Evolutionary conservation across 2,888 invertebrate species (phyloP).

Genomic region (Drosophila meridionalis): DNA sequence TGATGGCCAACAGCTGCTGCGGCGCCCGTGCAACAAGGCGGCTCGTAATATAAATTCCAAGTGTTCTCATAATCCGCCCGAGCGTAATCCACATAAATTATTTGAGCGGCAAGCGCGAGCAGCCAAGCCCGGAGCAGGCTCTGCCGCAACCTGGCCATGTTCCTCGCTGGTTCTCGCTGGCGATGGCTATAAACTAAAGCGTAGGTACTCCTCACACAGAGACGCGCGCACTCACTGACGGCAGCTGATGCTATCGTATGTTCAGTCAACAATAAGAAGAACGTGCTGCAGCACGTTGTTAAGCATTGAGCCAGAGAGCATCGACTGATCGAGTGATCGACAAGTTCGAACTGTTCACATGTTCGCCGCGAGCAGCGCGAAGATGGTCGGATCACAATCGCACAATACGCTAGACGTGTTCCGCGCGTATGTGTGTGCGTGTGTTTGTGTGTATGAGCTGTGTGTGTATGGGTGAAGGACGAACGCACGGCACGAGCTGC

Average conservation of each 20-base stretch:
- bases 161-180: constrained; percentile 5
- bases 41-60: constrained; percentile 90
- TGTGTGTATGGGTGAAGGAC: constrained; percentile 3
- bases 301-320: constrained; percentile 51
- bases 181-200: constrained; percentile 17
- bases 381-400: not conserved
- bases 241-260: not conserved
- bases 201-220: constrained; percentile 20
- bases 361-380: constrained; percentile 41
- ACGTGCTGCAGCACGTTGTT: constrained; percentile 23
- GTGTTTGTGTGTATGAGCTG: too few species aligned
- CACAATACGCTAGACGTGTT: not conserved
- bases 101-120: constrained; percentile 65
- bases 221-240: constrained; percentile 1
- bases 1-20: constrained; percentile 87
- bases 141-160: constrained; percentile 35
- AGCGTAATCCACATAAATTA: constrained; percentile 84
- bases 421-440: not conserved
- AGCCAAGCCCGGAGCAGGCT: constrained; percentile 59
- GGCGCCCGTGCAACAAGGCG: constrained; percentile 89
- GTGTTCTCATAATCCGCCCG: constrained; percentile 88
- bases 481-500: constrained; percentile 68
- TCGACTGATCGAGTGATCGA: constrained; percentile 28
- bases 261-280: constrained; percentile 35
- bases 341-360: constrained; percentile 39